A percentile compares a stretch with the other conserved stretches of the same genome.
phyloP scores from a whole-genome alignment of 30 jellyfish, hydroid and myxozoan genomes.

The Nemopilema nomurai region DNA sequence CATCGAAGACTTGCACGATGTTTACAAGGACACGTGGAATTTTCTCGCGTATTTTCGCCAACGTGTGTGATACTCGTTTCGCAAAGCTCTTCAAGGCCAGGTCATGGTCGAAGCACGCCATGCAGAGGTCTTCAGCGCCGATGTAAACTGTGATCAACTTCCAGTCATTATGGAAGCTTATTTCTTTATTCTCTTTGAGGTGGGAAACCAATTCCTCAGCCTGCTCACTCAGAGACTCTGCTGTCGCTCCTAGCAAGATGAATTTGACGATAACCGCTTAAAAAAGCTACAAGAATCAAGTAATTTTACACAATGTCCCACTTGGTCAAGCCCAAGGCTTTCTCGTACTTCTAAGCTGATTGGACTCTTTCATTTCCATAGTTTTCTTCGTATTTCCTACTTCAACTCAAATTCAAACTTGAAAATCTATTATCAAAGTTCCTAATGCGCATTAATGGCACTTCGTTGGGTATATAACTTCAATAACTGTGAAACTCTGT shows the following conservation, averaged over 20 bases:
- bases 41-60: constrained; percentile 48
- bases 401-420: no score
- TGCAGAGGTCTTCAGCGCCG: constrained; percentile 77
- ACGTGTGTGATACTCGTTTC: constrained; percentile 35
- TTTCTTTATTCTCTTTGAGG: constrained; percentile 31
- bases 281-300: neutral
- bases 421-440: no score
- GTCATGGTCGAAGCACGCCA: constrained; percentile 47
- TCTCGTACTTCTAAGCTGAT: no score
- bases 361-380: no score
- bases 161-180: constrained; percentile 62
- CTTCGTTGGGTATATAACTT: no score
- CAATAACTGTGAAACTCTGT: no score
- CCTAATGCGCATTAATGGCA: no score
- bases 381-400: no score
- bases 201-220: constrained; percentile 58
- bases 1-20: constrained; percentile 70
- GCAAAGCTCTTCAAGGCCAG: constrained; percentile 11
- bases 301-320: no score
- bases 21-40: constrained; percentile 72
- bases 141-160: constrained; percentile 74
- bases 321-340: no score
- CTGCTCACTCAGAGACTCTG: constrained; percentile 62
- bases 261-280: no score
- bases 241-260: constrained; percentile 66